phyloP scores from a whole-genome alignment of 2,113 vertebrate genomes.

The Paedocypris sp. region DNA sequence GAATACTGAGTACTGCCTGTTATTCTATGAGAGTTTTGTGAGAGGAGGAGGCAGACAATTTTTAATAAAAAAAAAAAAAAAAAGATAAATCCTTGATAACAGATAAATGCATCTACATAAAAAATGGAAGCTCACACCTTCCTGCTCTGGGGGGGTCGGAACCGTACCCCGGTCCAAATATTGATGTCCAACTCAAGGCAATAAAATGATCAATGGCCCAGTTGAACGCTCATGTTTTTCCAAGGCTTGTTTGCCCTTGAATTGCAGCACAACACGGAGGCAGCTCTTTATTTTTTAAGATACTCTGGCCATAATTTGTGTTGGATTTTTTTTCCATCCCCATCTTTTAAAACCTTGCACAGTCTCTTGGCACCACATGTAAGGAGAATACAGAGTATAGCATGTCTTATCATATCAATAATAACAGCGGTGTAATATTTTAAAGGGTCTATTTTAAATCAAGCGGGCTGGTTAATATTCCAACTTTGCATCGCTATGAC shows the following conservation, averaged over 20 bases:
- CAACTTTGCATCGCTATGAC: too few relatives aligned
- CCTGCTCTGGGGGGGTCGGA: conserved; percentile 22
- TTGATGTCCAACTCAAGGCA: conserved; percentile 34
- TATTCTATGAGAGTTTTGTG: background rate
- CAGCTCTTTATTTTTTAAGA: conserved; percentile 32
- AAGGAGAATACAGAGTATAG: conserved; percentile 19
- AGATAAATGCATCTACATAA: too few relatives aligned
- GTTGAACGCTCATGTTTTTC: conserved; percentile 39
- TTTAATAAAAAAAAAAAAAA: too few relatives aligned
- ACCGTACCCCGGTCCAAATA: conserved; percentile 29
- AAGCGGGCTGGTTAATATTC: too few relatives aligned
- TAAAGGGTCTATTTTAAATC: conserved; percentile 20
- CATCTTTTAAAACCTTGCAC: background rate
- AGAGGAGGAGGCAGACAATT: background rate
- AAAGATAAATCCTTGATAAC: too few relatives aligned
- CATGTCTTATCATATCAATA: conserved; percentile 20
- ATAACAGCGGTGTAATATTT: conserved; percentile 17
- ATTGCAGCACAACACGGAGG: conserved; percentile 27
- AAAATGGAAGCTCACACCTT: conserved; percentile 35
- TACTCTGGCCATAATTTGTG: conserved; percentile 37
- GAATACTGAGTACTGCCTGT: conserved; percentile 2
- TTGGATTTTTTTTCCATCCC: conserved; percentile 36
- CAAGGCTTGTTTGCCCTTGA: conserved; percentile 41
- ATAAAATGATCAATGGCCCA: conserved; percentile 29
- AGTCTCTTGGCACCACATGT: conserved; percentile 26